phyloP scores from a whole-genome alignment of 1,140 invertebrate genomes.

The Panagrolaimus sp. region DNA sequence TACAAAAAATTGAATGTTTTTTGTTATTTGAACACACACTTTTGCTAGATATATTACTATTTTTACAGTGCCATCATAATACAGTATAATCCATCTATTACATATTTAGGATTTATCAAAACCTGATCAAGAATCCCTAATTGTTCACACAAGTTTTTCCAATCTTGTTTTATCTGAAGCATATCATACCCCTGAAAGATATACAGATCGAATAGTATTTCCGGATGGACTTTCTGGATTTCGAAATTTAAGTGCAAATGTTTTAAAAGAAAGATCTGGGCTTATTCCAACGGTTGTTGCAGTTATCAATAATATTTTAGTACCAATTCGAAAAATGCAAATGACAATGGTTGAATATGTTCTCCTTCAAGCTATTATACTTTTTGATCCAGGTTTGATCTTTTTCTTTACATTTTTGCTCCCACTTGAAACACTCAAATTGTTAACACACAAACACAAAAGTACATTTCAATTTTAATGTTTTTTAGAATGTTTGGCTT shows the following conservation, averaged over 20 bases:
- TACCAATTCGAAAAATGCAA: conserved; percentile 46
- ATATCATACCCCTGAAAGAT: conserved; percentile 53
- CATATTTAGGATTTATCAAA: not conserved
- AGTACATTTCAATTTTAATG: no score
- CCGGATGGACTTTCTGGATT: conserved; percentile 45
- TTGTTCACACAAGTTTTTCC: conserved; percentile 51
- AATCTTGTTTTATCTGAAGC: conserved; percentile 55
- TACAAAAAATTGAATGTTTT: no score
- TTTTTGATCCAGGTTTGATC: conserved; percentile 51
- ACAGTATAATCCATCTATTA: no score
- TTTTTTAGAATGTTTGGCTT: conserved; percentile 49
- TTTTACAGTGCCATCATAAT: no score
- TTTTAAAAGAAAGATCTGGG: conserved; percentile 47
- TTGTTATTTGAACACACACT: no score
- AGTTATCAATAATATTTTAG: conserved; percentile 56
- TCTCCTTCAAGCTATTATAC: conserved; percentile 49
- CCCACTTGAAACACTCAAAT: no score
- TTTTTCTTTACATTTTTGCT: not conserved
- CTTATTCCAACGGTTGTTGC: conserved; percentile 57
- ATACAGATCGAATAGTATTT: conserved; percentile 54
- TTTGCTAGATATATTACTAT: no score
- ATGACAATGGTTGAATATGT: conserved; percentile 54
- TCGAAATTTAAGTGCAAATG: conserved; percentile 50
- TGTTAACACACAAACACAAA: no score
- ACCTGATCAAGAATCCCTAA: conserved; percentile 40